phyloP scores from a whole-genome alignment of 2,113 vertebrate species.

The Callaeas wilsoni region DNA sequence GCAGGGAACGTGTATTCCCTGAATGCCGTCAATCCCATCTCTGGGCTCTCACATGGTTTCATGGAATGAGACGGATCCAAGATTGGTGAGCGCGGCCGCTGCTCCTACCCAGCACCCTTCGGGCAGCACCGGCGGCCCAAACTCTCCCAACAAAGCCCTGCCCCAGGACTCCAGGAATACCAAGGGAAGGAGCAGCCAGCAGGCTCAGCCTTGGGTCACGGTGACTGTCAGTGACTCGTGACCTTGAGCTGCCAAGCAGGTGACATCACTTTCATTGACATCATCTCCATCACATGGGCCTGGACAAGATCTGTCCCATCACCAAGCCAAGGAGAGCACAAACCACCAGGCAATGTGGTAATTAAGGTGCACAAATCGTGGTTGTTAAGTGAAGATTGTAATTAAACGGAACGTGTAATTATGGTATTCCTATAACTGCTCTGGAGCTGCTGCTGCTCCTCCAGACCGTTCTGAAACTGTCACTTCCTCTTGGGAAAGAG shows the following conservation, averaged over 20 bases:
- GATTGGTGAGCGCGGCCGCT: rapidly evolving
- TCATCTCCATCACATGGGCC: background rate
- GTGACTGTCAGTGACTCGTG: background rate
- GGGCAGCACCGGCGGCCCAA: background rate
- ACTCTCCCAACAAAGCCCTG: background rate
- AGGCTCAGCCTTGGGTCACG: background rate
- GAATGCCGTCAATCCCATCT: background rate
- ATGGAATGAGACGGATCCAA: rapidly evolving
- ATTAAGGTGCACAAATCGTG: background rate
- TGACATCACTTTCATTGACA: background rate
- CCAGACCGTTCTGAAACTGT: background rate
- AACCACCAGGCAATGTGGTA: background rate
- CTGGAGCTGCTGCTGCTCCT: background rate
- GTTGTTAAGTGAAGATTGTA: background rate
- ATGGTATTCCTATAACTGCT: background rate
- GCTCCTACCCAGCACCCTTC: background rate
- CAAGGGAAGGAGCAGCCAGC: background rate
- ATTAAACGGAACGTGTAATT: background rate
- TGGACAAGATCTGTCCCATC: background rate
- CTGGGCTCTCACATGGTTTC: background rate
- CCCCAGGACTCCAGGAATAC: background rate
- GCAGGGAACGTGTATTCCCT: background rate
- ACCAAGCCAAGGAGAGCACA: background rate
- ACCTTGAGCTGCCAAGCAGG: background rate
- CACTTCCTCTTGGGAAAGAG: background rate